Evolutionary conservation across 2,113 vertebrate species (phyloP), one percentile per base, ranked within the genome.

Genomic region (human (Homo sapiens)): DNA sequence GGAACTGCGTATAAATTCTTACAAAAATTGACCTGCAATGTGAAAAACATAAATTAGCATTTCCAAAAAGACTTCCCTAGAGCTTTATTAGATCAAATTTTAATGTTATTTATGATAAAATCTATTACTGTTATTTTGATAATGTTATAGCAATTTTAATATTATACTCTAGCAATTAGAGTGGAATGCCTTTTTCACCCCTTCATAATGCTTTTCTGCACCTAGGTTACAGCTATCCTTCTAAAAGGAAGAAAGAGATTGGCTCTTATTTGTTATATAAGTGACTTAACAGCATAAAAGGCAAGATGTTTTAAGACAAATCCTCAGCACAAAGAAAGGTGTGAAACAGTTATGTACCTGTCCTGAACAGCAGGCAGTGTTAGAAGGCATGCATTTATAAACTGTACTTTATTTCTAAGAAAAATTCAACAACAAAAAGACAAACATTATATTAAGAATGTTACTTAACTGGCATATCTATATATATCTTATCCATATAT

Each of bases 121-220:
- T 92, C 11, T 87, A 6, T 94, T 94, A 38, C 10, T 95, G n/a
- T 90, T 90, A 66, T 75, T 93, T 94, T 96, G 50, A 48, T 89
- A 45, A 59, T 92, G 4, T 82, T 88, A 79, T 23, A 88, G 38
- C 48, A 80, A 14, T 89, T 88, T 84, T 78, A 72, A 9, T 90
- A 25, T 92, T 87, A 50, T 14, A 43, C 30, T 81, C 4, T n/a
- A 84, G n/a, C 73, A 84, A 0, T 75, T 64, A 92, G 70, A 52
- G 22, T 79, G 95, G 57, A 93, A 55, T 90, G 5, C 20, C 27
- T 89, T 97, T 82, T 73, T 48, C 16, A 35, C 5, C 12, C 38
- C 32, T 90, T 50, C 20, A 30, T 94, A 83, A 89, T 70, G 7
- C 32, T 92, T 96, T 96, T 73, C 66, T 88, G 6, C 32, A 84